Evolutionary conservation across 2,888 invertebrate species (phyloP).

Genomic region (Mesorhabditis belari): DNA sequence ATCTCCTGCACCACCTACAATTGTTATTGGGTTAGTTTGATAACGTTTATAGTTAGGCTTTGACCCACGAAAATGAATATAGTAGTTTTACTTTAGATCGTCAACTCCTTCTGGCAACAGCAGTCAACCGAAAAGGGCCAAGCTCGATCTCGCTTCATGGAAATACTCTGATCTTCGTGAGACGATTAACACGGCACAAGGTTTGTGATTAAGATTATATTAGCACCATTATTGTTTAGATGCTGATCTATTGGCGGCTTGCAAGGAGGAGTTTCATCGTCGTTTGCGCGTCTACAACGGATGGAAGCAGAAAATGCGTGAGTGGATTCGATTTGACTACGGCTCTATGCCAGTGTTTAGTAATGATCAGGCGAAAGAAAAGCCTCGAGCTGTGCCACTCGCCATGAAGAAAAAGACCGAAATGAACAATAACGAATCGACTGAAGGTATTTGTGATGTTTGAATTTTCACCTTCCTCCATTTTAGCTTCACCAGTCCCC

Average conservation of each 20-base stretch:
- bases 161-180: constrained; percentile 94
- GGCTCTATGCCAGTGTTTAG: too few species aligned
- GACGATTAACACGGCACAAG: constrained; percentile 92
- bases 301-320: constrained; percentile 70
- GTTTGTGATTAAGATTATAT: constrained; percentile 36
- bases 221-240: constrained; percentile 59
- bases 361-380: too few species aligned
- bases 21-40: too few species aligned
- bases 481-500: too few species aligned
- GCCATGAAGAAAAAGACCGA: not conserved
- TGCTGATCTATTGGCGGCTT: constrained; percentile 91
- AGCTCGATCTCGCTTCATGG: constrained; percentile 91
- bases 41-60: too few species aligned
- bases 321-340: too few species aligned
- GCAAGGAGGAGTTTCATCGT: constrained; percentile 93
- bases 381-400: too few species aligned
- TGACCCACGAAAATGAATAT: too few species aligned
- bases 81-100: too few species aligned
- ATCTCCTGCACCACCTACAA: not conserved
- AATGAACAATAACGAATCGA: constrained; percentile 30
- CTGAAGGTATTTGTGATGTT: too few species aligned
- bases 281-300: constrained; percentile 95
- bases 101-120: not conserved
- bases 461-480: too few species aligned
- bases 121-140: constrained; percentile 53